Evolutionary conservation across 2,888 invertebrate genomes (phyloP).

Genomic region (Acronicta leporina): DNA sequence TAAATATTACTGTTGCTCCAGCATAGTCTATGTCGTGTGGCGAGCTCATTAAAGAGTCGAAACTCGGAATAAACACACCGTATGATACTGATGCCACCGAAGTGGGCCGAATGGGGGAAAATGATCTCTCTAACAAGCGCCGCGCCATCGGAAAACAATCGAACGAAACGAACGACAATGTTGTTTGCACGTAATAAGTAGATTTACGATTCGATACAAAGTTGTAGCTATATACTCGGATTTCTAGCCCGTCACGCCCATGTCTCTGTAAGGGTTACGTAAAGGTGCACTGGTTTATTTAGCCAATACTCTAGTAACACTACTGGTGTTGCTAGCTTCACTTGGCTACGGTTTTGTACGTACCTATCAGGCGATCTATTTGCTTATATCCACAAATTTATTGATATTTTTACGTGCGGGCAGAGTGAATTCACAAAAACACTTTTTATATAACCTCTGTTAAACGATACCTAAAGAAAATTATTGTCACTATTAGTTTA

Average conservation of each 20-base stretch:
- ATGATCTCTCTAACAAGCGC: constrained; percentile 61
- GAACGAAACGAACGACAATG: constrained; percentile 40
- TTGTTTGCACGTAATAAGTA: constrained; percentile 37
- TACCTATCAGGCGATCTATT: no score
- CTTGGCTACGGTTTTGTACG: no score
- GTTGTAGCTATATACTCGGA: neutral
- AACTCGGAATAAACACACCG: constrained; percentile 48
- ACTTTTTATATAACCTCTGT: no score
- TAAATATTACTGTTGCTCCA: constrained; percentile 40
- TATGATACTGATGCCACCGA: constrained; percentile 38
- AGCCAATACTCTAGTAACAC: no score
- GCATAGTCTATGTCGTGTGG: constrained; percentile 46
- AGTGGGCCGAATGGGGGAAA: constrained; percentile 37
- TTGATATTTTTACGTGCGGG: no score
- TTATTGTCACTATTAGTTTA: no score
- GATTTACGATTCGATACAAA: constrained; percentile 17
- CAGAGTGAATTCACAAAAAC: no score
- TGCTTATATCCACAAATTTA: no score
- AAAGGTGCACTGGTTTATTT: neutral
- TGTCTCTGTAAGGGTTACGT: neutral
- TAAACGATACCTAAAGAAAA: no score
- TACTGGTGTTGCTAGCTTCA: no score
- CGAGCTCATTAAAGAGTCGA: constrained; percentile 49
- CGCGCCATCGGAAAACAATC: constrained; percentile 65
- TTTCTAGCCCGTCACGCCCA: no score